Base-by-base conservation (phyloP, 2,113 vertebrate species). In the Cichladusa arquata region DNA sequence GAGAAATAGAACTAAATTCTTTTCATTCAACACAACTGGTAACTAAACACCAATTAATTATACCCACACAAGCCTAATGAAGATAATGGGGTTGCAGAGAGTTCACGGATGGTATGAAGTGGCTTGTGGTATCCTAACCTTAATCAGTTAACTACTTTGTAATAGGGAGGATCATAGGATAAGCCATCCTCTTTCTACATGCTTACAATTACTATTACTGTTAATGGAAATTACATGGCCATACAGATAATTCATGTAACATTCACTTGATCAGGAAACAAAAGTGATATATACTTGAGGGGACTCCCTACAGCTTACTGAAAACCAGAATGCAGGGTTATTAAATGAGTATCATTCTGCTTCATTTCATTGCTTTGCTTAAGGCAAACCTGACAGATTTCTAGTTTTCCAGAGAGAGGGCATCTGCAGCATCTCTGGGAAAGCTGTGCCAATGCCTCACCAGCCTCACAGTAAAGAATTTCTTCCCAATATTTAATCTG, bases 11-110 rank as follows among this genome's bases (percentile, higher is more conserved):
- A 94, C 86, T 92, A 67, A 96, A 94, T 86, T 93, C 47, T 95
- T 95, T 91, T 93, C 92, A 95, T 94, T 97, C 93, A 97, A 76
- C 92, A 91, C 65, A 88, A 95, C 90, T 95, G 94, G 92, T 95
- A 96, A 95, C 93, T 95, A 93, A 96, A 94, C 73, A 94, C 90
- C 94, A 94, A 96, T 96, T 97, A 96, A 97, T 97, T 97, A 97
- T 57, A 96, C 80, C 88, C 83, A 94, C 92, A 95, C 88, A 79
- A 69, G 93, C 92, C 93, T 97, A 97, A 96, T 96, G 96, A 96
- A 96, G 92, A 96, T 96, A 96, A 97, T 97, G 95, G 92, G 92
- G 96, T 96, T 97, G 93, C 86, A 88, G 86, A 94, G 93, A 95
- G 93, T 96, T 96, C 93, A 96, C 28, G 4, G 12, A 78, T 86